Evolutionary conservation across 2,888 invertebrate species (phyloP).

Genomic region (Scelioninae gen. 1): DNA sequence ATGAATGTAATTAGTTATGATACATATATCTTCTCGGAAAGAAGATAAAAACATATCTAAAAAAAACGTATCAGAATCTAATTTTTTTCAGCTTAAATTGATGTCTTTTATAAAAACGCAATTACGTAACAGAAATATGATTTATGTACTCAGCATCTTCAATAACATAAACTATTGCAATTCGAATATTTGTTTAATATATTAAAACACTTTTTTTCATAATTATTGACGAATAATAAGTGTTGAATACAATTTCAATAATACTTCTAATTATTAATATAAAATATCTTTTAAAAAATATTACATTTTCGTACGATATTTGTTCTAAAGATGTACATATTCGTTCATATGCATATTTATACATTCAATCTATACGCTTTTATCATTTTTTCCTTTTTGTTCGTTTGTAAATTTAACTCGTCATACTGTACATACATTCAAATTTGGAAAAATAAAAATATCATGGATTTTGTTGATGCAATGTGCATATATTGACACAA

Average conservation of each 20-base stretch:
- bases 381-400: constrained; percentile 17
- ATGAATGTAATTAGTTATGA: constrained; percentile 54
- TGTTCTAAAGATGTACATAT: constrained; percentile 18
- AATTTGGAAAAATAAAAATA: constrained; percentile 26
- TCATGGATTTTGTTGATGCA: constrained; percentile 1
- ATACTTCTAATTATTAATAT: not conserved
- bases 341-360: constrained; percentile 38
- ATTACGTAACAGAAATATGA: not conserved
- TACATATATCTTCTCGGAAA: constrained; percentile 47
- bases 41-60: constrained; percentile 22
- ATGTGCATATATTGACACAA: constrained; percentile 34
- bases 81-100: not conserved
- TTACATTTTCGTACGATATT: not conserved
- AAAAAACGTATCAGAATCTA: not conserved
- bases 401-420: constrained; percentile 34
- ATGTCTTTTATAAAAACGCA: not conserved
- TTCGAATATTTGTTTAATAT: too few relatives aligned
- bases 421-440: not conserved
- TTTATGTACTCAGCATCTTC: not conserved
- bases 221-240: too few relatives aligned
- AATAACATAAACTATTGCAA: not conserved
- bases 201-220: too few relatives aligned
- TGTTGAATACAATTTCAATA: too few relatives aligned
- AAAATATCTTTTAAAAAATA: not conserved
- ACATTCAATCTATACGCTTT: constrained; percentile 30